Base-by-base conservation (phyloP, 2,113 vertebrate species). In the Tautogolabrus adspersus region DNA sequence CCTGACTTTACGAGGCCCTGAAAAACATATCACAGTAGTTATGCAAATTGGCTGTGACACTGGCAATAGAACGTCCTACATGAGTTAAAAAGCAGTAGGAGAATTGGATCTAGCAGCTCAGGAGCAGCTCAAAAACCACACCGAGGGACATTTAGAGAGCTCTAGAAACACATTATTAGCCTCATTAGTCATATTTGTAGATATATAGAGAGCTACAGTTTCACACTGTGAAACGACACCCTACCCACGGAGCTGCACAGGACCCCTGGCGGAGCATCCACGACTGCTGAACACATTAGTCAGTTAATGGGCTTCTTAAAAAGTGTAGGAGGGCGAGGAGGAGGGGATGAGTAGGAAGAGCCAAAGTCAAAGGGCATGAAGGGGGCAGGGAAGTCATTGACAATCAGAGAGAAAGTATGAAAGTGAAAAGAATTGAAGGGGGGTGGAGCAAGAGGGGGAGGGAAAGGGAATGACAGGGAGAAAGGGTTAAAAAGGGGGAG, bases 211-310 rank as follows among this genome's bases (percentile, higher is more conserved):
- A 77, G 16, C 22, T 49, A 64, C 23, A 40, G 40, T 44, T 38
- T 73, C 73, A 67, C 38, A 76, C 72, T 82, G 82, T 76, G n/a
- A 85, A 71, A 76, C 69, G 79, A 84, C 69, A 78, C 61, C 46
- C 56, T 8, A 65, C 63, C 79, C 61, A 38, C 11, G 5, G 49
- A 82, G 74, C 70, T 77, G 37, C 60, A 62, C 66, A 42, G 37
- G 68, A 89, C 73, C 56, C 12, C 82, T 83, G 85, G 72, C 70
- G 72, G 78, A 44, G 74, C 63, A 81, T 23, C 22, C n/a, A 72
- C 55, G 75, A 42, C 90, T 90, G 91, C 84, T 85, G 67, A 88
- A 89, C 64, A 72, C 85, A 91, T 90, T 81, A 90, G 52, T 4
- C 47, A 72, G 65, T 86, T 83, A 89, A 87, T 82, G 55, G 73